Evolutionary conservation across 2,888 invertebrate genomes (phyloP), one percentile per base, ranked within the genome.

Genomic region (Lepidocyrtoides sp.): DNA sequence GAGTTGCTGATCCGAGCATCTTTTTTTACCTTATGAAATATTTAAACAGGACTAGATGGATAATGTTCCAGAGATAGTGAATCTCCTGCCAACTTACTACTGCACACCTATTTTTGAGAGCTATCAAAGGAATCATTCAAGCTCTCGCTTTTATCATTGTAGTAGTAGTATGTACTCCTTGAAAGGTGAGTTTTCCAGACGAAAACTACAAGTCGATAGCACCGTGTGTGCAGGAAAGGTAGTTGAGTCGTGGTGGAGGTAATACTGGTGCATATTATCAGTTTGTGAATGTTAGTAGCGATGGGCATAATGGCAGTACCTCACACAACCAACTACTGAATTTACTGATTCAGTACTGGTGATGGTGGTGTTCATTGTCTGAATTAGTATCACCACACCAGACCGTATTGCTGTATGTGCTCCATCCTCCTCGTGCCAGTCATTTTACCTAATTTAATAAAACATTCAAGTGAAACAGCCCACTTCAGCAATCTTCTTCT

Each of bases 381-480:
- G 85, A 36, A 44, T 66, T n/a, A 48, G 29, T 83, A 63, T 54
- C 32, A 41, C 48, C 41, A 17, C 17, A 32, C 51, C 32, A 17
- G 17, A 36, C 72, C 3, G 77, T 77, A 5, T n/a, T n/a, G n/a
- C n/a, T 17, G 77, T 23, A 51, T 48, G 26, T 77, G 77, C 10
- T 48, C 29, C n/a, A n/a, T n/a, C 26, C 48, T 79, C 32, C 51
- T 57, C 29, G 41, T 77, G 32, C 79, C 81, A 79, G 87, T 88
- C 66, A 63, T 87, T 87, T 81, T 66, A 81, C 79, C 79, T 81
- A 88, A 88, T 88, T 88, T 88, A 88, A 88, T 88, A 88, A 88
- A 88, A 88, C 79, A 88, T 88, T 79, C 79, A 88, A 66, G 87
- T 88, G 63, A 88, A 81, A 81, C 77, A 81, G 66, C 66, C 81